A percentile compares a stretch with the other conserved stretches of the same genome.
phyloP scores from a whole-genome alignment of 2,888 invertebrate species.

The Sympetrum striolatum region DNA sequence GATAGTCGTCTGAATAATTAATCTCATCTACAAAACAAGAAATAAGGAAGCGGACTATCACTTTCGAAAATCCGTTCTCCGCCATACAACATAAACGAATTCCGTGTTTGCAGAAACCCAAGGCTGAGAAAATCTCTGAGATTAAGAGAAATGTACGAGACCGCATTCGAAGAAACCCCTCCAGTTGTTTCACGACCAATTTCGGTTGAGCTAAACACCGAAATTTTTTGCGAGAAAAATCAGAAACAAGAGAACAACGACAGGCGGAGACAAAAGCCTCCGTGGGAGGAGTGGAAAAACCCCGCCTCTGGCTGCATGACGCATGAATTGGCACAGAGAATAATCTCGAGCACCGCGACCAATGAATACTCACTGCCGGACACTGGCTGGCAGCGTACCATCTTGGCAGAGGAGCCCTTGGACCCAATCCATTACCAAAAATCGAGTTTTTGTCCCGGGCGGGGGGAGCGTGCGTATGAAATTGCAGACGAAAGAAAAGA shows the following conservation, averaged over 20 bases:
- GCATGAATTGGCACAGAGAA: background rate
- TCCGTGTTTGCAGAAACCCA: too few species aligned
- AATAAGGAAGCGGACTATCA: too few species aligned
- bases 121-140: too few species aligned
- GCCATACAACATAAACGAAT: too few species aligned
- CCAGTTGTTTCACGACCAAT: background rate
- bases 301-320: background rate
- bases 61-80: too few species aligned
- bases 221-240: background rate
- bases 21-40: too few species aligned
- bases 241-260: background rate
- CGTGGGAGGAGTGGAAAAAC: background rate
- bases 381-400: conserved; percentile 6
- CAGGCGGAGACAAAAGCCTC: background rate
- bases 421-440: background rate
- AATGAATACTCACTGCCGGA: background rate
- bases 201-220: background rate
- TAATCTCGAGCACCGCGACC: background rate
- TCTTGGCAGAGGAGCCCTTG: background rate
- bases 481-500: background rate
- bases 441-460: background rate
- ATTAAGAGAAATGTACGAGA: too few species aligned
- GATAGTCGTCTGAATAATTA: too few species aligned
- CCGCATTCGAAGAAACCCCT: too few species aligned
- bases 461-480: background rate